These are phyloP conservation scores for Pecten maximus DNA, from an alignment of 2,888 invertebrate genomes.

Conservation along the genomic window DNA sequence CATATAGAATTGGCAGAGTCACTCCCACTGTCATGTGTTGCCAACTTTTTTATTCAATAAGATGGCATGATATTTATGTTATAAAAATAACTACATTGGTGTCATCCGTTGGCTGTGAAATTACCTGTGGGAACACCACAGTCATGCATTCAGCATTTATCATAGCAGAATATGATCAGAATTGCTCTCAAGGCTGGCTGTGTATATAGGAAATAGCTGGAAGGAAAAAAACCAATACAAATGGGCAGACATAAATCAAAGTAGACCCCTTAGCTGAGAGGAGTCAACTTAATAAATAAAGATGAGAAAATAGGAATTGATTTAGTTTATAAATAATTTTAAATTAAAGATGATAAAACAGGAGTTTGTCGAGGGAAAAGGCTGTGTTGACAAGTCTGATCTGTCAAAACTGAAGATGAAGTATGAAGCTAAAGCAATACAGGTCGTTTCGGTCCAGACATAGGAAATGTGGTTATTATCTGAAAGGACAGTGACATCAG, in stretches of 20 bases:
- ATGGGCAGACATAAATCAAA: not conserved
- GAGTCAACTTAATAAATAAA: too few species aligned
- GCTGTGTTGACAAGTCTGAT: too few species aligned
- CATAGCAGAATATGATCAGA: not conserved
- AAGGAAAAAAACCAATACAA: not conserved
- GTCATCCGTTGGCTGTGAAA: slow-evolving; percentile 35
- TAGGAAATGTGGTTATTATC: too few species aligned
- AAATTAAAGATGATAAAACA: too few species aligned
- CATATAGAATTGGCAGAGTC: not conserved
- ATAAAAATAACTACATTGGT: slow-evolving; percentile 21
- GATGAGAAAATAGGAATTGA: too few species aligned
- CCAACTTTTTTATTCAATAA: slow-evolving; percentile 33
- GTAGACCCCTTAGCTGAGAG: too few species aligned
- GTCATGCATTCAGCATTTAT: slow-evolving; percentile 29
- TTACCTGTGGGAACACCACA: not conserved
- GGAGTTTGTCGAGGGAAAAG: too few species aligned
- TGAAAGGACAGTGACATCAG: too few species aligned
- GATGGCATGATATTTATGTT: slow-evolving; percentile 35
- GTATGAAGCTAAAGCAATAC: too few species aligned
- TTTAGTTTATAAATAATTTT: too few species aligned
- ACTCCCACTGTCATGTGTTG: not conserved
- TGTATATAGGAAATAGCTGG: not conserved
- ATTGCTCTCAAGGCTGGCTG: not conserved
- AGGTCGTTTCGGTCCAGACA: too few species aligned
- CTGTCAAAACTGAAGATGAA: too few species aligned